phyloP scores from a whole-genome alignment of 2,113 vertebrate genomes.

The Cottus gobio region DNA sequence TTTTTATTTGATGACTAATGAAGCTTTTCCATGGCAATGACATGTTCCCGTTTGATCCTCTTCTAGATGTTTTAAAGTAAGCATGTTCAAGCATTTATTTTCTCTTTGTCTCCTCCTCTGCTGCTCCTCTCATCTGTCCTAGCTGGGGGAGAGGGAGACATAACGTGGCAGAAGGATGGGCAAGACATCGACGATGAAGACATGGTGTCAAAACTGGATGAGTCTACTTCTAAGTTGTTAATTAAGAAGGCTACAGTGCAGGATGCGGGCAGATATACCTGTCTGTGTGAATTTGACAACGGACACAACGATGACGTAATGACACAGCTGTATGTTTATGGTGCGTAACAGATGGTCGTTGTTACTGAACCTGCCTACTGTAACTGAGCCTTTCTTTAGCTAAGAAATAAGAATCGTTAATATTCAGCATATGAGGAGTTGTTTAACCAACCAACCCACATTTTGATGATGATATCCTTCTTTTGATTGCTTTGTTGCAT shows the following conservation, averaged over 20 bases:
- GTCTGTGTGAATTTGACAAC: constrained; percentile 37
- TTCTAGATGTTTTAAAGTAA: neutral
- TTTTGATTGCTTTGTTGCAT: neutral
- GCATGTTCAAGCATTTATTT: neutral
- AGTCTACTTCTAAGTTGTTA: constrained; percentile 61
- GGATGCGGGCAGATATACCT: constrained; percentile 75
- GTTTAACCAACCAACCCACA: neutral
- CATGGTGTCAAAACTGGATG: constrained; percentile 54
- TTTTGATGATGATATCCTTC: neutral
- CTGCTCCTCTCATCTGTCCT: neutral
- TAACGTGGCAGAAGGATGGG: constrained; percentile 73
- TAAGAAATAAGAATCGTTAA: neutral
- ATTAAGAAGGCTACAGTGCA: constrained; percentile 51
- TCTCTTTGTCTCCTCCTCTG: neutral
- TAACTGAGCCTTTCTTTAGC: neutral
- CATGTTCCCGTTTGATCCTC: neutral
- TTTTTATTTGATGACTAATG: neutral
- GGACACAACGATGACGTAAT: fast-evolving
- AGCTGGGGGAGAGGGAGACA: constrained; percentile 66
- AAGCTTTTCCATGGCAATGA: neutral
- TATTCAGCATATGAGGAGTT: neutral
- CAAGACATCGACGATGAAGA: constrained; percentile 57
- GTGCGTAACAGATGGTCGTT: constrained; percentile 57
- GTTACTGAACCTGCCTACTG: neutral
- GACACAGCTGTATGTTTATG: constrained; percentile 64